phyloP scores from a whole-genome alignment of 2,888 invertebrate species.

The Eudemis profundana region DNA sequence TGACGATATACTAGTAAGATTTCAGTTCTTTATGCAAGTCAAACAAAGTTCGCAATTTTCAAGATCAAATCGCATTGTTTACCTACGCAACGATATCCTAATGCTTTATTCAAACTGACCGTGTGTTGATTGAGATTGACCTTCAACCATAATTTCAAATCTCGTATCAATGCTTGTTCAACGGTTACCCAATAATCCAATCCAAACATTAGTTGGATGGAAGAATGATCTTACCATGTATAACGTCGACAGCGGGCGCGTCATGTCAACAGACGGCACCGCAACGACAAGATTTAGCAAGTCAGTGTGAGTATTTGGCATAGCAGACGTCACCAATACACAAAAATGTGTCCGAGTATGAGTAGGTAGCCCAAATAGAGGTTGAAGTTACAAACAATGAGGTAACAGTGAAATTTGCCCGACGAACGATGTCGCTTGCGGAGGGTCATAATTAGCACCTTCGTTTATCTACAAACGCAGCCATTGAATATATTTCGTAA shows the following conservation, averaged over 20 bases:
- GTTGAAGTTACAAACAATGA: conserved; percentile 54
- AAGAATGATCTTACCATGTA: conserved; percentile 20
- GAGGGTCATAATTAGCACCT: conserved; percentile 61
- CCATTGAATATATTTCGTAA: conserved; percentile 41
- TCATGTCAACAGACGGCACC: conserved; percentile 23
- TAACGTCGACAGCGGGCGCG: conserved; percentile 7
- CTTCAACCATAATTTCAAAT: conserved; percentile 28
- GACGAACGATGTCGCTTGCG: conserved; percentile 45
- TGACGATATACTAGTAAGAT: not conserved
- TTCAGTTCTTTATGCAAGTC: not conserved
- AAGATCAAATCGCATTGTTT: conserved; percentile 14
- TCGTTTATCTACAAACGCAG: conserved; percentile 43
- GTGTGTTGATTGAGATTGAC: conserved; percentile 36
- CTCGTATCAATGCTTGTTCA: conserved; percentile 30
- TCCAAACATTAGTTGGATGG: conserved; percentile 30
- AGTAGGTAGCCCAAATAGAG: conserved; percentile 47
- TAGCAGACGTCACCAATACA: conserved; percentile 15
- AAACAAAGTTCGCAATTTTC: not conserved
- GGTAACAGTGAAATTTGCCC: conserved; percentile 57
- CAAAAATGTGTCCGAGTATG: conserved; percentile 26
- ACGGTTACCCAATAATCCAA: conserved; percentile 32
- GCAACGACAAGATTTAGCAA: not conserved
- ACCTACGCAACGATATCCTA: conserved; percentile 7
- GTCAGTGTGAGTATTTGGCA: conserved; percentile 6
- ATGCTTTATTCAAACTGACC: conserved; percentile 35